A percentile compares a stretch with the other conserved stretches of the same genome.
These are phyloP conservation scores for Lamproptera curius DNA, from an alignment of 2,888 invertebrate genomes.

Conservation along the genomic window DNA sequence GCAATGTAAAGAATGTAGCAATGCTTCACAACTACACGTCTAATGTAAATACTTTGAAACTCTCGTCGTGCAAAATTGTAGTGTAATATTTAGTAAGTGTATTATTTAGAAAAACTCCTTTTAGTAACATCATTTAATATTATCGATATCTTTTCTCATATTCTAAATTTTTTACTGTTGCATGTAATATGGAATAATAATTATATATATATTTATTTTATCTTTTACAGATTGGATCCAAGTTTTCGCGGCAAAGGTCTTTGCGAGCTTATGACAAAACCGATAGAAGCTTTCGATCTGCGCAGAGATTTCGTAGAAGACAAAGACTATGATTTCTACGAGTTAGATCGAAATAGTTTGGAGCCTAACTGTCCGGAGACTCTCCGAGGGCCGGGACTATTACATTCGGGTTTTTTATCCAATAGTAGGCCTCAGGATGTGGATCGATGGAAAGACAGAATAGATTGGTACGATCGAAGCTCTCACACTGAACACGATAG, in stretches of 20 bases:
- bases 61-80: no score
- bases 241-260: slow-evolving; percentile 85
- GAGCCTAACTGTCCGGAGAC: slow-evolving; percentile 78
- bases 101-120: no score
- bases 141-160: no score
- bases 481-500: slow-evolving; percentile 36
- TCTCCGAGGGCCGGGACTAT: slow-evolving; percentile 53
- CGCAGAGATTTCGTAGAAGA: slow-evolving; percentile 80
- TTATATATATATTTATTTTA: slow-evolving; percentile 3
- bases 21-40: no score
- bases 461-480: slow-evolving; percentile 39
- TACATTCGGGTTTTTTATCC: slow-evolving; percentile 67
- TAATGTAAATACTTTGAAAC: no score
- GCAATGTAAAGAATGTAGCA: background rate
- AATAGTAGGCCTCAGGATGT: slow-evolving; percentile 46
- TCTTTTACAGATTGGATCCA: slow-evolving; percentile 78
- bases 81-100: no score
- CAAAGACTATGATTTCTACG: slow-evolving; percentile 88
- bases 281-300: slow-evolving; percentile 83
- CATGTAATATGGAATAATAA: no score
- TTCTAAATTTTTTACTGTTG: no score
- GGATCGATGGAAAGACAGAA: slow-evolving; percentile 42
- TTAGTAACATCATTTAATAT: no score
- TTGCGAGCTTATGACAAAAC: slow-evolving; percentile 86
- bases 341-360: slow-evolving; percentile 84